Base-by-base conservation (phyloP, 2,797 vertebrate species). In the Danionella dracula region DNA sequence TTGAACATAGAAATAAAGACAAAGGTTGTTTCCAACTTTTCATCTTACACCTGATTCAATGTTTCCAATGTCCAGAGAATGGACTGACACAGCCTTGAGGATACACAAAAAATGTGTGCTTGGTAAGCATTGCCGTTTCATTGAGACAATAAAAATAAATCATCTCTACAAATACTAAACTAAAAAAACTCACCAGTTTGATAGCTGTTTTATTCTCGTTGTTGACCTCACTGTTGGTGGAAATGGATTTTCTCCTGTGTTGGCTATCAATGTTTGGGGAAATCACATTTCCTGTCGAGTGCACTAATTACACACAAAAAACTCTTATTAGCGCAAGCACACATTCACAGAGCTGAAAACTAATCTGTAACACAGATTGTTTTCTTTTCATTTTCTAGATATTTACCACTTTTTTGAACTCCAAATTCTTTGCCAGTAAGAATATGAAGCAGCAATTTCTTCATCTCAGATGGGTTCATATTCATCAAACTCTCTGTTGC, bases 361-460 rank as follows among this genome's bases (percentile, higher is more conserved):
- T n/a, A n/a, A n/a, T n/a, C n/a, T n/a, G n/a, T n/a, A n/a, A n/a
- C n/a, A n/a, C n/a, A n/a, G n/a, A n/a, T n/a, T n/a, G n/a, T n/a
- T n/a, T n/a, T n/a, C n/a, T n/a, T n/a, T n/a, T n/a, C n/a, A n/a
- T n/a, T 27, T 3, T 27, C 6, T 27, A 59, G 12, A 44, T 53
- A 79, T 90, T 86, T 72, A 98, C 96, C 84, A 0, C 93, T 98
- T 77, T 76, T 89, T 81, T 96, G 90, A 20, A 99, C 93, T 1
- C 91, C 91, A 13, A 98, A 99, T 84, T 99, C 96, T 72, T 96
- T 98, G 73, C 96, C 96, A 0, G 94, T 96, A 68, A 99, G 93
- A 77, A 99, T 98, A 79, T 98, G 94, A 63, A 94, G 93, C 7
- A 99, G 90, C 1, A 99, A 92, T 13, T 75, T 93, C 86, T 97